Evolutionary conservation across 2,888 invertebrate species (phyloP).

Genomic region (Drosophila affinis): DNA sequence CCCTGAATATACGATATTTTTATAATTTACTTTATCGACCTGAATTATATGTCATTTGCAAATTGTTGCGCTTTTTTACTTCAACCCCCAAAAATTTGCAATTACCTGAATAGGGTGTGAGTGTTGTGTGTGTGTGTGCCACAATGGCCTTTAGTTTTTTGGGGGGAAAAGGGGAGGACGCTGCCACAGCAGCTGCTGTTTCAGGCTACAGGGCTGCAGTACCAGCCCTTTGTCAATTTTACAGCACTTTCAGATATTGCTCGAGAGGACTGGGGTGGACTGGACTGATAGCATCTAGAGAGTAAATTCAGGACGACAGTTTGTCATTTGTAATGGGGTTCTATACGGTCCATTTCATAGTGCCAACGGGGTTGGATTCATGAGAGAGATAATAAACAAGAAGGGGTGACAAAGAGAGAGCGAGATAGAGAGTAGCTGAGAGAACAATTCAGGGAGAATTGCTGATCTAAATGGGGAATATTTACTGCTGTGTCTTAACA

Average conservation of each 20-base stretch:
- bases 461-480: too few relatives aligned
- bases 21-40: constrained; percentile 18
- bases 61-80: constrained; percentile 21
- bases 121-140: constrained; percentile 18
- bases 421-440: constrained; percentile 12
- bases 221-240: constrained; percentile 42
- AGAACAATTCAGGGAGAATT: constrained; percentile 22
- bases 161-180: constrained; percentile 26
- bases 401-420: constrained; percentile 13
- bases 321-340: constrained; percentile 55
- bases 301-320: constrained; percentile 37
- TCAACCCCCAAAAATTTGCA: constrained; percentile 36
- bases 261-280: constrained; percentile 46
- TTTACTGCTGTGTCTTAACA: too few relatives aligned
- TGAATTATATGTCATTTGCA: constrained; percentile 23
- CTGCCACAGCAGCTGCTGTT: constrained; percentile 35
- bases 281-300: constrained; percentile 10
- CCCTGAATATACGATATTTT: constrained; percentile 34
- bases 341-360: constrained; percentile 26
- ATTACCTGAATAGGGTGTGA: constrained; percentile 35
- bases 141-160: constrained; percentile 1
- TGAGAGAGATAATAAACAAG: constrained; percentile 31
- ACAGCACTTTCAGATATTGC: constrained; percentile 33
- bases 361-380: constrained; percentile 35
- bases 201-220: constrained; percentile 22